Conservation (phyloP, 2,888 invertebrate genomes). For the Gnatocerus cornutus region DNA sequence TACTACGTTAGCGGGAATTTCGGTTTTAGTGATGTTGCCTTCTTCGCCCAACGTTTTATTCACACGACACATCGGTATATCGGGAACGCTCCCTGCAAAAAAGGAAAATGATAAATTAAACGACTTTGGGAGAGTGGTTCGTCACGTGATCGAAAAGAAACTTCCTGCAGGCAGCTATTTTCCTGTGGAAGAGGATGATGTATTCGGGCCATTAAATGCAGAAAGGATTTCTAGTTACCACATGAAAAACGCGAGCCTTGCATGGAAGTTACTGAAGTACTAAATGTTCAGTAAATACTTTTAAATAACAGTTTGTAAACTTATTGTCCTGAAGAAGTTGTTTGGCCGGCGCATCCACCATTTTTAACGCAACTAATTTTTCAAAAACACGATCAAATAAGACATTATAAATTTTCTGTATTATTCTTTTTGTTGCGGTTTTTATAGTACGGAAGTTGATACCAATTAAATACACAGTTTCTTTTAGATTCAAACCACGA, state of each 20-base stretch:
- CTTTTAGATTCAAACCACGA: too few relatives aligned
- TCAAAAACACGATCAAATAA: too few relatives aligned
- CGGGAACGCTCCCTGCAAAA: constrained; percentile 68
- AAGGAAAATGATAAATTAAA: constrained; percentile 18
- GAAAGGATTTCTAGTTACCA: background rate
- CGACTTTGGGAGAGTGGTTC: background rate
- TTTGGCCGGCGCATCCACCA: too few relatives aligned
- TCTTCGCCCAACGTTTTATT: constrained; percentile 72
- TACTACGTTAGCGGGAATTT: constrained; percentile 74
- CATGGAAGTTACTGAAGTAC: too few relatives aligned
- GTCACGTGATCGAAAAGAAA: constrained; percentile 20
- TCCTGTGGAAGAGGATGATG: constrained; percentile 1
- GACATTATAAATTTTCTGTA: too few relatives aligned
- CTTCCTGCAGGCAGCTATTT: constrained; percentile 13
- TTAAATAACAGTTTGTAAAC: too few relatives aligned
- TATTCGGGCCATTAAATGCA: constrained; percentile 3
- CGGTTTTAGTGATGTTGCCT: constrained; percentile 74
- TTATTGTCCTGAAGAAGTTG: too few relatives aligned
- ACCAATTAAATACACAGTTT: too few relatives aligned
- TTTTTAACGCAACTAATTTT: too few relatives aligned
- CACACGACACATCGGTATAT: constrained; percentile 76
- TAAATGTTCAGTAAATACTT: too few relatives aligned
- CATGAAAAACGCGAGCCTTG: background rate
- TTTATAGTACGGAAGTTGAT: too few relatives aligned
- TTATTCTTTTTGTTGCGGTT: too few relatives aligned